These are phyloP conservation scores for Hipposideros larvatus DNA, from an alignment of 2,797 vertebrate genomes.

Conservation along the genomic window DNA sequence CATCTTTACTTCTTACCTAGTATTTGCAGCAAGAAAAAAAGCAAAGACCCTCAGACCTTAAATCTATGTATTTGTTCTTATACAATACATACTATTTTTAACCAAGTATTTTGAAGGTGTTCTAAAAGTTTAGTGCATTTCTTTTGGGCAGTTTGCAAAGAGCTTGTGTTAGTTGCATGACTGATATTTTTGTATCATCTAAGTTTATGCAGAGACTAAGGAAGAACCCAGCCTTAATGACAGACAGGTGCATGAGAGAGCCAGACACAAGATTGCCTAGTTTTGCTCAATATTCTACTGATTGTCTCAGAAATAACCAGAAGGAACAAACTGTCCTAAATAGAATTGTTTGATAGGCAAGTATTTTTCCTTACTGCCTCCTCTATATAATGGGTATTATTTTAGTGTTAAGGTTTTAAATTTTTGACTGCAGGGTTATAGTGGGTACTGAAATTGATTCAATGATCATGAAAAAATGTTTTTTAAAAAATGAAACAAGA, in stretches of 20 bases:
- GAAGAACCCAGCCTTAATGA: not conserved
- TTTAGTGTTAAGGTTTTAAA: constrained; percentile 38
- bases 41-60: not conserved
- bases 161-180: not conserved
- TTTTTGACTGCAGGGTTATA: constrained; percentile 17
- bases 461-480: constrained; percentile 10
- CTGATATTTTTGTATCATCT: not conserved
- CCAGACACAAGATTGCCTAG: not conserved
- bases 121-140: not conserved
- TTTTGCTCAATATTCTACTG: constrained; percentile 29
- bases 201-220: not conserved
- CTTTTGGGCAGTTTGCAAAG: not conserved
- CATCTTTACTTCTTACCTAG: not conserved
- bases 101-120: not conserved
- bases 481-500: not conserved
- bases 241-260: not conserved
- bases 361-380: not conserved
- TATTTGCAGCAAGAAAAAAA: not conserved
- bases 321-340: not conserved
- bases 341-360: not conserved
- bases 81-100: not conserved
- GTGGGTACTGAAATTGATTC: constrained; percentile 35
- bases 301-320: constrained; percentile 16
- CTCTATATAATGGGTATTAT: not conserved
- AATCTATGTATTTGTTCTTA: not conserved